These are phyloP conservation scores for Idaea dimidiata DNA, from an alignment of 2,888 invertebrate species.

Conservation along the genomic window DNA sequence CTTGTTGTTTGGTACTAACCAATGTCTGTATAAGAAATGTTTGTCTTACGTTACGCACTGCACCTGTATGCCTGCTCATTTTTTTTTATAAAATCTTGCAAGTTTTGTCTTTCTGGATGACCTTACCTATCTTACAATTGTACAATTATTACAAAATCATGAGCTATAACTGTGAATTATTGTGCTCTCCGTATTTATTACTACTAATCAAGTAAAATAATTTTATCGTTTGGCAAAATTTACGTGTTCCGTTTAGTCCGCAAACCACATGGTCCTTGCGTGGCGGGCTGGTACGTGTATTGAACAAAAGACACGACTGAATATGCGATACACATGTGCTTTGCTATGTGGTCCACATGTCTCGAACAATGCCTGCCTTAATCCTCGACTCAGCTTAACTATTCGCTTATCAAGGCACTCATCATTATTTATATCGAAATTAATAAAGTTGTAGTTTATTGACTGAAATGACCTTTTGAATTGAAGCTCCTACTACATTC, in stretches of 20 bases:
- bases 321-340: constrained; percentile 72
- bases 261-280: constrained; percentile 61
- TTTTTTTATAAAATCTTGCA: not conserved
- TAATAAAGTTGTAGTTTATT: not conserved
- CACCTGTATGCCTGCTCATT: not conserved
- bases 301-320: constrained; percentile 68
- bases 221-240: constrained; percentile 47
- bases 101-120: too few relatives aligned
- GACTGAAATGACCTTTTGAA: not conserved
- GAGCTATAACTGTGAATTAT: too few relatives aligned
- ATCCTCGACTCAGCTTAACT: constrained; percentile 35
- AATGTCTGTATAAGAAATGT: not conserved
- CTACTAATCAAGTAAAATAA: not conserved
- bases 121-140: too few relatives aligned
- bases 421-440: not conserved
- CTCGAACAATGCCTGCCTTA: constrained; percentile 56
- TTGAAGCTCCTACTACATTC: not conserved
- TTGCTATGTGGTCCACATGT: constrained; percentile 56
- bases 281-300: not conserved
- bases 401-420: not conserved
- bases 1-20: not conserved
- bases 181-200: too few relatives aligned
- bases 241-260: constrained; percentile 54
- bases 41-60: too few relatives aligned
- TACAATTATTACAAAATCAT: too few relatives aligned